Percentiles rank a stretch among this genome's conserved stretches.
Conservation (phyloP, 2,888 invertebrate species). For the Andricus curvator region DNA sequence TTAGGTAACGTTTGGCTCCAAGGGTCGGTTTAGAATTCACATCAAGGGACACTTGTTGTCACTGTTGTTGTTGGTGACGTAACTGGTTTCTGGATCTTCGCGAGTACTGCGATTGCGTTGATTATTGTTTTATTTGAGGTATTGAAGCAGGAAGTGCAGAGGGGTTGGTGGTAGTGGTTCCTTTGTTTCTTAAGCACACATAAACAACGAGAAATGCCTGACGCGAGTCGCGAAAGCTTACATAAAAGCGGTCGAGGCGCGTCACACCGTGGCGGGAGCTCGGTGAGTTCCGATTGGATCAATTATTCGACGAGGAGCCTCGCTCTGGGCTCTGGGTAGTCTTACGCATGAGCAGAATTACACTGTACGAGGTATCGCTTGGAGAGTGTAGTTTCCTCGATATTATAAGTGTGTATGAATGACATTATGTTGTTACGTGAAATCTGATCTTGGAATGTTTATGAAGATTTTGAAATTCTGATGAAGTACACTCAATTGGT, state of each 20-base stretch:
- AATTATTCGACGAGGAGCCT: constrained; percentile 66
- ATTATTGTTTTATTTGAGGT: not conserved
- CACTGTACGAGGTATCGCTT: constrained; percentile 16
- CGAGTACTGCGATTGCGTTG: constrained; percentile 22
- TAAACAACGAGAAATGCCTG: constrained; percentile 43
- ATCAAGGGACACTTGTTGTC: constrained; percentile 66
- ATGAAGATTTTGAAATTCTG: not conserved
- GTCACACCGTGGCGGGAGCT: constrained; percentile 62
- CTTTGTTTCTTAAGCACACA: constrained; percentile 6
- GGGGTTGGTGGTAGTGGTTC: constrained; percentile 21
- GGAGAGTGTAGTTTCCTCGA: not conserved
- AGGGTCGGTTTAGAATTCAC: constrained; percentile 43
- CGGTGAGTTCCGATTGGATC: constrained; percentile 67
- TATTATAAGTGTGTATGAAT: not conserved
- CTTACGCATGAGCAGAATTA: constrained; percentile 62
- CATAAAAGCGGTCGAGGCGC: constrained; percentile 62
- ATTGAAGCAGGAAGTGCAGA: constrained; percentile 37
- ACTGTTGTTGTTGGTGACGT: constrained; percentile 45
- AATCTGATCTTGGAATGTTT: not conserved
- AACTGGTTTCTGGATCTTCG: constrained; percentile 43
- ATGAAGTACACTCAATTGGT: not conserved
- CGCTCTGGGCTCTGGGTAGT: constrained; percentile 58
- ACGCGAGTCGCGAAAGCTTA: constrained; percentile 52
- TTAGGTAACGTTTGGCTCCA: constrained; percentile 35
- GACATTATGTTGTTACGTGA: not conserved